Evolutionary conservation across 1,140 invertebrate genomes (phyloP), one percentile per base, ranked within the genome.

Genomic region (Eupeodes corollae): DNA sequence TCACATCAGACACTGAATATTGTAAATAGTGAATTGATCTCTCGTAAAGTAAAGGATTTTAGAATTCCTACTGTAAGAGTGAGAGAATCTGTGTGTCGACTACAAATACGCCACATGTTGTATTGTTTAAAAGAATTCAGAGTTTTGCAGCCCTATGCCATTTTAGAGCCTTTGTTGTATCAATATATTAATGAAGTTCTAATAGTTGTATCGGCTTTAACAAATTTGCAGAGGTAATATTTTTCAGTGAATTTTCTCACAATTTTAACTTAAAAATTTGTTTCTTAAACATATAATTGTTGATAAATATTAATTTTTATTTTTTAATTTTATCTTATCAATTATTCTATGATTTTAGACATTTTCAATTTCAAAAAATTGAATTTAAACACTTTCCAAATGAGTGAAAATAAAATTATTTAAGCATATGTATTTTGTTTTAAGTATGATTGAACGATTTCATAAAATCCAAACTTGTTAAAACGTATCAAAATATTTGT

Each of bases 131-230:
- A 61, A 15, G 56, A 64, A 16, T 67, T 59, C 39, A 55, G 56
- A 32, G 50, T 67, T 13, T 44, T 67, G 10, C 56, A 56, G 21
- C 58, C 61, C n/a, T 54, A 54, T 18, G 54, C 58, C 8, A 51
- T 67, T 35, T 44, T 58, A 33, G 54, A 67, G 21, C 47, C 55
- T 6, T 48, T 55, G 5, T 12, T 63, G 16, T 54, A 63, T 37
- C 54, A 59, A 5, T 64, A 67, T 46, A 43, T 67, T 1, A 63
- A 64, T 53, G 63, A 67, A 49, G 56, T 64, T 49, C 42, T 67
- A 13, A 44, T 61, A 32, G 55, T 67, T 8, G 55, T 54, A 1
- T 56, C 59, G 1, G 63, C 61, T 1, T 39, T 67, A 5, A 59
- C 52, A 15, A 67, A 67, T 52, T 47, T 67, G 15, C 60, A 63